Evolutionary conservation across 1,140 invertebrate species (phyloP).

Genomic region (Drosophila ohnishii): DNA sequence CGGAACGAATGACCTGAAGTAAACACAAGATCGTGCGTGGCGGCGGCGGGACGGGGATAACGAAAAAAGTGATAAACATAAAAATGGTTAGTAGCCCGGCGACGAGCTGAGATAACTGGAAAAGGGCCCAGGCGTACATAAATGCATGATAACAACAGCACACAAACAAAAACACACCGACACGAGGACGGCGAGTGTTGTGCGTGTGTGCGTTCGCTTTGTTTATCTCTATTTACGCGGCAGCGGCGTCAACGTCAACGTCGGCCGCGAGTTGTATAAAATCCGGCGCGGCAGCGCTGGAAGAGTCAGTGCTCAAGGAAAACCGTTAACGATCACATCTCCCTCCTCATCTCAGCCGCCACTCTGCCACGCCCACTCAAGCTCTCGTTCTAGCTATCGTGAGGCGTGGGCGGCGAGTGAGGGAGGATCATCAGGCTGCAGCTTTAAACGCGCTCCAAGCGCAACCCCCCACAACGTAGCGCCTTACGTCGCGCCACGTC

Average conservation of each 20-base stretch:
- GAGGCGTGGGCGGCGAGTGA: slow-evolving; percentile 7
- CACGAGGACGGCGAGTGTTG: not conserved
- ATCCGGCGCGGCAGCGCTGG: slow-evolving; percentile 23
- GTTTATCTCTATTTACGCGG: slow-evolving; percentile 61
- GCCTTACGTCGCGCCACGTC: slow-evolving; percentile 23
- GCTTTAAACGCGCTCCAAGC: slow-evolving; percentile 71
- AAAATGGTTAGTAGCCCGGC: slow-evolving; percentile 54
- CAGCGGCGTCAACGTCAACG: slow-evolving; percentile 39
- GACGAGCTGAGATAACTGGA: slow-evolving; percentile 47
- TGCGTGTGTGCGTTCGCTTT: slow-evolving; percentile 15
- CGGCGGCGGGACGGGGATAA: slow-evolving; percentile 13
- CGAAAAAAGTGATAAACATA: slow-evolving; percentile 52
- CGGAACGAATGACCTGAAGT: slow-evolving; percentile 46
- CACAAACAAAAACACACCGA: slow-evolving; percentile 13
- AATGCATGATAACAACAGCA: slow-evolving; percentile 47
- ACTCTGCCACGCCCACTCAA: slow-evolving; percentile 2
- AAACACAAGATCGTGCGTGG: slow-evolving; percentile 37
- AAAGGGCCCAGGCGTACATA: slow-evolving; percentile 36
- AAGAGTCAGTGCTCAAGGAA: slow-evolving; percentile 61
- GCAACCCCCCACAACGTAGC: slow-evolving; percentile 37
- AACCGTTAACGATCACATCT: slow-evolving; percentile 54
- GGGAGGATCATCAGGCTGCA: slow-evolving; percentile 28
- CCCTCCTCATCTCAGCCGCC: slow-evolving; percentile 25
- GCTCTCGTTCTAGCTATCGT: too few species aligned
- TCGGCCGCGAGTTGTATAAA: slow-evolving; percentile 56